These are phyloP conservation scores for Drosophila ogumai DNA, from an alignment of 1,140 invertebrate species.

Conservation along the genomic window DNA sequence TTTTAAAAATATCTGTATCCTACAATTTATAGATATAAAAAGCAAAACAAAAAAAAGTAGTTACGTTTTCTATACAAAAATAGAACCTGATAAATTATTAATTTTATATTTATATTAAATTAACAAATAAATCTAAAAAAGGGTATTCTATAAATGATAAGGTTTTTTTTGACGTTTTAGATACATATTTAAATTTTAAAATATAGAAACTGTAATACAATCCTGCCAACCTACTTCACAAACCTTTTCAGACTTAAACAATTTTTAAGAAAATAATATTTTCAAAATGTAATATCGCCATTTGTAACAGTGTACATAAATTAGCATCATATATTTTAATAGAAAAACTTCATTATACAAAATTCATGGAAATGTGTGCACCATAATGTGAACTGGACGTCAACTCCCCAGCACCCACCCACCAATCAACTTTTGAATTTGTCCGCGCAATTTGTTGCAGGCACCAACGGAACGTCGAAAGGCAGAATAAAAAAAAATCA, in stretches of 20 bases:
- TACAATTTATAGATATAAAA: too few relatives aligned
- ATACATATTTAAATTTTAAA: background rate
- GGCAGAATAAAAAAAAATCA: background rate
- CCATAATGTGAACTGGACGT: constrained; percentile 1
- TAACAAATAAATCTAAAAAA: too few relatives aligned
- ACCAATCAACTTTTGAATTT: constrained; percentile 37
- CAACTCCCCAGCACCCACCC: background rate
- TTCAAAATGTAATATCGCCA: accelerated
- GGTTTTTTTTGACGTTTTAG: background rate
- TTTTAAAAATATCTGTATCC: too few relatives aligned
- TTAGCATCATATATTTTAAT: constrained; percentile 16
- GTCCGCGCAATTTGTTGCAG: constrained; percentile 62
- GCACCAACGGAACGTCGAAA: constrained; percentile 9
- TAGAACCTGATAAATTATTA: too few relatives aligned
- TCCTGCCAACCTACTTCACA: too few relatives aligned
- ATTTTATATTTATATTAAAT: too few relatives aligned
- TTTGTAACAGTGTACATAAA: constrained; percentile 7
- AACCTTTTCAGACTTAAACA: too few relatives aligned
- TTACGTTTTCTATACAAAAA: too few relatives aligned
- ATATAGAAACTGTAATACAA: background rate
- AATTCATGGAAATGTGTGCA: constrained; percentile 7
- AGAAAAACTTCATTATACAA: constrained; percentile 20
- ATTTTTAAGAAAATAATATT: background rate
- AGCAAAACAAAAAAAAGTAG: too few relatives aligned
- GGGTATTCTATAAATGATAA: too few relatives aligned